phyloP scores from a whole-genome alignment of 1,140 invertebrate genomes.

The Hypothenemus hampei region DNA sequence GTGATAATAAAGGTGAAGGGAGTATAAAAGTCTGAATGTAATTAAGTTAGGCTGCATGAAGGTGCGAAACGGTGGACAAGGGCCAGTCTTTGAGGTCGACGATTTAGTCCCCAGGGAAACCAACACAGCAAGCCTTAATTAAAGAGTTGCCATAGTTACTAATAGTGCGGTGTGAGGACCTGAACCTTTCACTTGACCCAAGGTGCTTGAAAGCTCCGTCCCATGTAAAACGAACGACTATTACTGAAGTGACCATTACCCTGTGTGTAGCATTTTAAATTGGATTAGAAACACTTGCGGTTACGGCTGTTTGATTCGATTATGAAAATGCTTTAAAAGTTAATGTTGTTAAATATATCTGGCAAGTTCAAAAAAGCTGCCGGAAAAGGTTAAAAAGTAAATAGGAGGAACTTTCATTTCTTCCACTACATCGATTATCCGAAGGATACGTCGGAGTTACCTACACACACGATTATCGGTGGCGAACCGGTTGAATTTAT shows the following conservation, averaged over 20 bases:
- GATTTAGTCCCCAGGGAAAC: conserved; percentile 26
- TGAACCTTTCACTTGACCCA: conserved; percentile 29
- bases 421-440: conserved; percentile 13
- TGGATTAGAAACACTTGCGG: conserved; percentile 1
- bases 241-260: background rate
- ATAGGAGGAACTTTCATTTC: background rate
- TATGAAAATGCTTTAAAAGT: too few relatives aligned
- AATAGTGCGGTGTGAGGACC: conserved; percentile 36
- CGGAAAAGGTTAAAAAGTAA: background rate
- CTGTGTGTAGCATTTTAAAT: conserved; percentile 13
- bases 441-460: conserved; percentile 8
- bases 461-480: background rate
- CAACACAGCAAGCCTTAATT: conserved; percentile 36
- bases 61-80: conserved; percentile 35
- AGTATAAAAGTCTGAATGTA: conserved; percentile 32
- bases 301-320: background rate
- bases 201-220: conserved; percentile 15
- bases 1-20: conserved; percentile 38
- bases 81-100: conserved; percentile 38
- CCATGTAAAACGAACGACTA: conserved; percentile 1
- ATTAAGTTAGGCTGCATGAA: conserved; percentile 33
- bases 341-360: too few relatives aligned
- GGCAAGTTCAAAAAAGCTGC: background rate
- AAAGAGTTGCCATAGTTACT: conserved; percentile 42
- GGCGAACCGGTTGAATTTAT: conserved; percentile 9